Evolutionary conservation across 2,888 invertebrate species (phyloP).

Genomic region (Drosophila testacea): DNA sequence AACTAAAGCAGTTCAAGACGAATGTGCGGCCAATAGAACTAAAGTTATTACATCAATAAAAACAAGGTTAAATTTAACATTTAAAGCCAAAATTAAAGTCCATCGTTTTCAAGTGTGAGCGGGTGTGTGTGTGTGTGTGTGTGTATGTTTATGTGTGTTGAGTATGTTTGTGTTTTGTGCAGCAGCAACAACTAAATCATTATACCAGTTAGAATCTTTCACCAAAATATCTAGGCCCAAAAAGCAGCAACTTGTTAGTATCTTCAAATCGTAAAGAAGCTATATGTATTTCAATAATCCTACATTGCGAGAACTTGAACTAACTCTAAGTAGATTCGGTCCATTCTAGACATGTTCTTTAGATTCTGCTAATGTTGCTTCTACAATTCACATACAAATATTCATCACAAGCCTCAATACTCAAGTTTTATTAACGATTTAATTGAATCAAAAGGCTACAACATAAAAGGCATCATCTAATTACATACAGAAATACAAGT

Average conservation of each 20-base stretch:
- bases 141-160: slow-evolving; percentile 7
- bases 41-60: slow-evolving; percentile 43
- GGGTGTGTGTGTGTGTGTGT: slow-evolving; percentile 4
- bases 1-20: slow-evolving; percentile 46
- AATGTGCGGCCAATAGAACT: slow-evolving; percentile 38
- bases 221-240: slow-evolving; percentile 33
- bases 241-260: slow-evolving; percentile 34
- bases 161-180: slow-evolving; percentile 23
- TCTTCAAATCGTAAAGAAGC: slow-evolving; percentile 3
- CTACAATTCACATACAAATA: neutral
- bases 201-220: slow-evolving; percentile 36
- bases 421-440: neutral
- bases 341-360: neutral
- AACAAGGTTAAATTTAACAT: slow-evolving; percentile 44
- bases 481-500: neutral
- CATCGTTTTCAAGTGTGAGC: slow-evolving; percentile 15
- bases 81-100: slow-evolving; percentile 48
- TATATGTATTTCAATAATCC: neutral
- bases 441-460: neutral
- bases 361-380: neutral
- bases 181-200: slow-evolving; percentile 17
- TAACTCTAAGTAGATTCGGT: slow-evolving; percentile 6
- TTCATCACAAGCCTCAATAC: neutral
- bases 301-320: neutral
- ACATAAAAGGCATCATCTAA: slow-evolving; percentile 18